Base-by-base conservation (phyloP, 2,113 vertebrate genomes). In the Odontesthes bonariensis region DNA sequence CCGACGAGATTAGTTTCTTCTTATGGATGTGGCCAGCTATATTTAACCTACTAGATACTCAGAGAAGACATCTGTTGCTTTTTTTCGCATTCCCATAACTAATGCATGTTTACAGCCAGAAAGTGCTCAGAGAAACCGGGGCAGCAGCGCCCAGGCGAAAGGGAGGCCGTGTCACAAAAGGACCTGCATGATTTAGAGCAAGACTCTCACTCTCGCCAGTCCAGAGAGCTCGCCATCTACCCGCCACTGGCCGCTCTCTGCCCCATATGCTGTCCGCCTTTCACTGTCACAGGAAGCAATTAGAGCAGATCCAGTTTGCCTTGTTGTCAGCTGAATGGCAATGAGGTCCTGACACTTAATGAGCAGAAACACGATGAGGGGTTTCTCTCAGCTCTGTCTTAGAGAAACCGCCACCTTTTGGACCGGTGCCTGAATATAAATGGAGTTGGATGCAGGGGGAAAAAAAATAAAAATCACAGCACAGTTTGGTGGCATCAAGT, bases 351-450 rank as follows among this genome's bases (percentile, higher is more conserved):
- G 59, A 76, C 35, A 38, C 67, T 83, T 84, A 86, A 89, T 85
- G 86, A 90, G 76, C 63, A 69, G 54, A 85, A 86, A 76, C 74
- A 80, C n/a, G n/a, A n/a, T n/a, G n/a, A n/a, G n/a, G n/a, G n/a
- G n/a, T n/a, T n/a, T n/a, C n/a, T n/a, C n/a, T n/a, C n/a, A n/a
- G n/a, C n/a, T n/a, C n/a, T n/a, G n/a, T n/a, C n/a, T n/a, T n/a
- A n/a, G n/a, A 73, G 17, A 63, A 72, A 40, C 56, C 44, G 17
- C 44, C 63, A 87, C 46, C 70, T 61, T 61, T 73, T 60, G 33
- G 70, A 75, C 64, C 31, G 20, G 32, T 27, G 31, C 27, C 32
- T 54, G 31, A 17, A 56, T 17, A 11, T 10, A 6, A 38, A 38
- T 38, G 5, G 35, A 10, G 6, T 38, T 12, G 9, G 51, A 11